Base-by-base conservation (phyloP, 2,113 vertebrate species). In the Bubo bubo region DNA sequence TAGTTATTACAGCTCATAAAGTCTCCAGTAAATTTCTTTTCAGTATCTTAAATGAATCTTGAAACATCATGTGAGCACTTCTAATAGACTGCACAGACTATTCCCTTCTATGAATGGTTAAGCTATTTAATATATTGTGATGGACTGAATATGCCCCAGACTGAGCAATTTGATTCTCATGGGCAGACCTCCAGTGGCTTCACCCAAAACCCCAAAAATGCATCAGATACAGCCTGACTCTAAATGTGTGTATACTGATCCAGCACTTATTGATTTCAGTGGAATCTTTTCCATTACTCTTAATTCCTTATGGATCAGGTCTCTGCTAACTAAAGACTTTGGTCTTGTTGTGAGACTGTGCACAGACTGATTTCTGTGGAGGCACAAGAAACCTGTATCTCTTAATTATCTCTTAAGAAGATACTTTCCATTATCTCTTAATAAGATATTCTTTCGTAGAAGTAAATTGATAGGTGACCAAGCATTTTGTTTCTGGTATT, bases 1-100 rank as follows among this genome's bases (percentile, higher is more conserved):
- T 97, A 76, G 52, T 95, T 94, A 95, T 82, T 95, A 90, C 89
- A 97, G 84, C 93, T 97, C 86, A 75, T 96, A 96, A 97, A 96
- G 58, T 81, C 83, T 49, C 73, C 66, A 91, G 86, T 96, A 95
- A 95, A 91, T 95, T 97, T 95, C 73, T 95, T 93, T 91, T 93
- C 86, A 79, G 90, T 96, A 79, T 95, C 86, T 94, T 91, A 96
- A 95, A 95, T 90, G 64, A 85, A 76, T 97, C 86, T 90, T 85
- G 84, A 96, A 94, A 88, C 77, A 71, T 90, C 76, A 79, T 52
- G 81, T 95, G 91, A 95, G 74, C 62, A 62, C 50, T 95, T 94
- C 53, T 68, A 94, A 82, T 95, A 83, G 91, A 67, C 70, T 94
- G 56, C 87, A 60, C 53, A 94, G 73, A 58, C 73, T 70, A 32